Base-by-base conservation (phyloP, 2,888 invertebrate genomes). In the Magallana nippona region DNA sequence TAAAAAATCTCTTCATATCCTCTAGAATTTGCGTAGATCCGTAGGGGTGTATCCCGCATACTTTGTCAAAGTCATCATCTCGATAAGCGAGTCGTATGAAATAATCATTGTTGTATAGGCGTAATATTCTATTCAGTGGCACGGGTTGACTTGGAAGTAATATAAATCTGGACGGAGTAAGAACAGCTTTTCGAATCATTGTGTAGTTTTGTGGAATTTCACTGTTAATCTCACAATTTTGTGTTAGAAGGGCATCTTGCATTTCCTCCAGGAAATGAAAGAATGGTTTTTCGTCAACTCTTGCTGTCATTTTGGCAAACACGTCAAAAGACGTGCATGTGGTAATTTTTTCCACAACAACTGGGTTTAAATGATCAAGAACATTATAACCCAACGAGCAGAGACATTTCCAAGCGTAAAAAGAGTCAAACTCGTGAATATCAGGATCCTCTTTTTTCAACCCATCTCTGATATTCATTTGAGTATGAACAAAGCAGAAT, bases 351-450 rank as follows among this genome's bases (percentile, higher is more conserved):
- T 5, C 13, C 15, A 13, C 22, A 71, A 71, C 10, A 13, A 63
- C 22, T 22, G 22, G 13, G 32, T 11, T 78, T 8, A 19, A 10
- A 44, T 60, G 17, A n/a, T 83, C 83, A 32, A 44, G 62, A n/a
- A 83, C 60, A 57, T 80, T 79, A 57, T 56, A 80, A 55, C 83
- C 83, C 2, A 44, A 56, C 22, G 79, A 71, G 2, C 55, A 27
- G 1, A 83, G 44, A 63, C 79, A 71, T 55, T 80, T 60, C 83
- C 83, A 83, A 27, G 83, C 57, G 71, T 83, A 83, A 17, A 22
- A 22, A 5, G 44, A 55, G 15, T 83, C 80, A 44, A 83, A 83
- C 32, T 22, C 55, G 1, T 55, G 15, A 56, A 79, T 17, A 1
- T n/a, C 10, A 56, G 10, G n/a, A 8, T 10, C 10, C n/a, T 19